Conservation (phyloP, 2,888 invertebrate genomes). For the Mamestra brassicae region DNA sequence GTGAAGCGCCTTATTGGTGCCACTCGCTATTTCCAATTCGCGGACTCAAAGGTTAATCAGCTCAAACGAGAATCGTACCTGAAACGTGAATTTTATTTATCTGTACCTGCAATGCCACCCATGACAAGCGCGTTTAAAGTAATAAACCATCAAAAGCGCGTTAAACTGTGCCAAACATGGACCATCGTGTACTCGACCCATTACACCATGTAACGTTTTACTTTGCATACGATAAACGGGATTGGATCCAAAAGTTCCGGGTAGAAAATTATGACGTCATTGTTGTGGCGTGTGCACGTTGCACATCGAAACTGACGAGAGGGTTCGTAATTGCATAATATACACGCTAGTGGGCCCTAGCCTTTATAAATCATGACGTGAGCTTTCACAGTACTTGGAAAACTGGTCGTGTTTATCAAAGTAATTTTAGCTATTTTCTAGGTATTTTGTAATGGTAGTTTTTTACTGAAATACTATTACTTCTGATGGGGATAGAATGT, state of each 20-base stretch:
- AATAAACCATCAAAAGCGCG: constrained; percentile 42
- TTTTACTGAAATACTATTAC: constrained; percentile 12
- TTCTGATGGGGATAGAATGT: neutral
- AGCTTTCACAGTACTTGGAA: constrained; percentile 40
- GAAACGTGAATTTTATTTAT: constrained; percentile 2
- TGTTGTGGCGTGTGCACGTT: constrained; percentile 59
- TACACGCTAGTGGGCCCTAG: constrained; percentile 41
- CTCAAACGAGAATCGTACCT: neutral
- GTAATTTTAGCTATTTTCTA: constrained; percentile 26
- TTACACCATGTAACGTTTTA: constrained; percentile 63
- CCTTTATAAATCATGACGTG: constrained; percentile 46
- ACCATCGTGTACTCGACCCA: constrained; percentile 48
- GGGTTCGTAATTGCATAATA: constrained; percentile 64
- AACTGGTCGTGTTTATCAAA: constrained; percentile 25
- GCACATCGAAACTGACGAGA: constrained; percentile 62
- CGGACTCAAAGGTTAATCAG: neutral
- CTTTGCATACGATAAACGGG: constrained; percentile 60
- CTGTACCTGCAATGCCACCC: neutral
- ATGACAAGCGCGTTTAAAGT: constrained; percentile 24
- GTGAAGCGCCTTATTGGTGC: neutral
- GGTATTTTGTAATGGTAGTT: constrained; percentile 14
- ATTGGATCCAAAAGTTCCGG: constrained; percentile 60
- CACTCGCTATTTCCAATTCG: neutral
- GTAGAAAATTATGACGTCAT: constrained; percentile 63
- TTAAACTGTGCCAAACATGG: constrained; percentile 36